A percentile compares a stretch with the other conserved stretches of the same genome.
Evolutionary conservation across 2,888 invertebrate genomes (phyloP).

Genomic region (Aethes cnicana): DNA sequence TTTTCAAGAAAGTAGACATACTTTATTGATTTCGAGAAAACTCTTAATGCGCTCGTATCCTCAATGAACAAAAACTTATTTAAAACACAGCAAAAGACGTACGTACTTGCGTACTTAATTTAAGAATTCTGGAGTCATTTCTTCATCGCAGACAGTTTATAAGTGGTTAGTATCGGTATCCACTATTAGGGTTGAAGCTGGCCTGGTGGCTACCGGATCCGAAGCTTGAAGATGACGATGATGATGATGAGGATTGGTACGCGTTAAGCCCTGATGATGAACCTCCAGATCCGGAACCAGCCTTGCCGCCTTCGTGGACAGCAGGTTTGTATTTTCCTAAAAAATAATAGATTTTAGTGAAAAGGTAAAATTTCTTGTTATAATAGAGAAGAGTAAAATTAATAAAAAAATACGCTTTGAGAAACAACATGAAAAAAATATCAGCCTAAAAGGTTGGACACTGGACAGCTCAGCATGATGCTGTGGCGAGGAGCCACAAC

Average conservation of each 20-base stretch:
- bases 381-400: neutral
- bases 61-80: too few relatives aligned
- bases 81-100: too few relatives aligned
- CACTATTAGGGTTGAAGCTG: slow-evolving; percentile 51
- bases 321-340: slow-evolving; percentile 56
- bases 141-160: too few relatives aligned
- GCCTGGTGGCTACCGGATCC: slow-evolving; percentile 48
- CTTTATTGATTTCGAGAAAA: too few relatives aligned
- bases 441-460: too few relatives aligned
- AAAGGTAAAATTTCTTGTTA: neutral
- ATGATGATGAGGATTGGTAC: slow-evolving; percentile 30
- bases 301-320: slow-evolving; percentile 40
- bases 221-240: slow-evolving; percentile 37
- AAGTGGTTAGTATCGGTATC: slow-evolving; percentile 50
- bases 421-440: too few relatives aligned
- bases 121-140: neutral
- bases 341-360: slow-evolving; percentile 14
- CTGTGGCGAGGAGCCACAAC: too few relatives aligned
- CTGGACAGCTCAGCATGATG: too few relatives aligned
- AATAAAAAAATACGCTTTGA: too few relatives aligned
- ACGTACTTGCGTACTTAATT: too few relatives aligned
- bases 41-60: too few relatives aligned
- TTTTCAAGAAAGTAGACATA: too few relatives aligned
- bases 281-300: slow-evolving; percentile 15
- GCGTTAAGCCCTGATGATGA: slow-evolving; percentile 15